Evolutionary conservation across 2,113 vertebrate genomes (phyloP).

Genomic region (Psophia crepitans): DNA sequence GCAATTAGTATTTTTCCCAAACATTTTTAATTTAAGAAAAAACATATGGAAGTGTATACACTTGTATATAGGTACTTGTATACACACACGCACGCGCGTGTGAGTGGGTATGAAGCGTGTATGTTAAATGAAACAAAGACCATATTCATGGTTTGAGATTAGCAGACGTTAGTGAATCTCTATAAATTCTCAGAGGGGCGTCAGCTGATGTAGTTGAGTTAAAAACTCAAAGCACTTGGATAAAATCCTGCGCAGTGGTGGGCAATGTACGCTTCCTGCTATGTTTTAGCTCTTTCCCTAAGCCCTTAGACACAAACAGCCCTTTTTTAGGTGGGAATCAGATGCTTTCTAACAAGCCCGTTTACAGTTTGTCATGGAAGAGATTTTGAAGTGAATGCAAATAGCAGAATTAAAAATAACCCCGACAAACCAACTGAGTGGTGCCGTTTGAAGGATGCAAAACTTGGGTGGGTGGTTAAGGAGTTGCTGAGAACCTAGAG

Average conservation of each 20-base stretch:
- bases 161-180: not conserved
- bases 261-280: not conserved
- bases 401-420: not conserved
- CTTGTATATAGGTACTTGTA: fast-evolving
- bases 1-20: not conserved
- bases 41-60: fast-evolving
- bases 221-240: not conserved
- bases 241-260: not conserved
- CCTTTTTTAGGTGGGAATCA: not conserved
- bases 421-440: too few relatives aligned
- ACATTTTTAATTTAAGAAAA: not conserved
- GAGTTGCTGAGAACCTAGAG: not conserved
- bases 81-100: fast-evolving
- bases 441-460: not conserved
- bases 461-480: not conserved
- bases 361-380: not conserved
- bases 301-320: not conserved
- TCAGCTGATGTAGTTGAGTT: not conserved
- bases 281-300: not conserved
- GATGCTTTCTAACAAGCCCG: not conserved
- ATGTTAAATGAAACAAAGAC: not conserved
- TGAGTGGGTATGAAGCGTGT: not conserved
- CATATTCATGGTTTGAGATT: not conserved
- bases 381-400: not conserved
- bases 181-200: not conserved